Base-by-base conservation (phyloP, 2,888 invertebrate genomes). In the Helicoverpa assulta region DNA sequence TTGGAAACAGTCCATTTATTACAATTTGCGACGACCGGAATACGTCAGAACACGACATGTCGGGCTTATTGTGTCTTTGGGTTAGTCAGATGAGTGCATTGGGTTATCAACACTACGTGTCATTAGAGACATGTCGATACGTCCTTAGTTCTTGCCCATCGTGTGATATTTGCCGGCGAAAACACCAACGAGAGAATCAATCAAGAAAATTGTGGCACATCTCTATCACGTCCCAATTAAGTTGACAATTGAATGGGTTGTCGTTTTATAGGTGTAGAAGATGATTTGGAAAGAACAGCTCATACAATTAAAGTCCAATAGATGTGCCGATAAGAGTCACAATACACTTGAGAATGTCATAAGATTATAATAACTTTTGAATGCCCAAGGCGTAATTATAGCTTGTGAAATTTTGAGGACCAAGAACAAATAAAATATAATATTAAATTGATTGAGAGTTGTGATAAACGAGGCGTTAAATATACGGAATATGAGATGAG, bases 1-100 rank as follows among this genome's bases (percentile, higher is more conserved):
- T 67, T 72, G 88, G 85, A 86, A 83, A 78, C 59, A 59, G 57
- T 26, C 62, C 71, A 82, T 84, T 78, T 83, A 78, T 85, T 78
- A 83, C 80, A 82, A 79, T 83, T 78, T 73, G 76, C 76, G 63
- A 72, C 61, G 80, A 72, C 69, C 79, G 76, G 65, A 72, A 81
- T 81, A 77, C 63, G 66, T 66, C 74, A 73, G 16, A 53, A 16
- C 40, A 76, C 82, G 88, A 87, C 87, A 85, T 21, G 82, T 81
- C 85, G 83, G 85, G 70, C 78, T 80, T 80, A 86, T 83, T 86
- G 80, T 84, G 83, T 87, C 87, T 88, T 57, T 86, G 26, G 86
- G 87, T 85, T 86, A 86, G 72, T 76, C 74, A 80, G 86, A 84
- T 78, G 67, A 78, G 80, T 58, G 64, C 70, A 80, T 21, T 54